Evolutionary conservation across 2,888 invertebrate species (phyloP), one percentile per base, ranked within the genome.

Genomic region (Mactromeris polynyma): DNA sequence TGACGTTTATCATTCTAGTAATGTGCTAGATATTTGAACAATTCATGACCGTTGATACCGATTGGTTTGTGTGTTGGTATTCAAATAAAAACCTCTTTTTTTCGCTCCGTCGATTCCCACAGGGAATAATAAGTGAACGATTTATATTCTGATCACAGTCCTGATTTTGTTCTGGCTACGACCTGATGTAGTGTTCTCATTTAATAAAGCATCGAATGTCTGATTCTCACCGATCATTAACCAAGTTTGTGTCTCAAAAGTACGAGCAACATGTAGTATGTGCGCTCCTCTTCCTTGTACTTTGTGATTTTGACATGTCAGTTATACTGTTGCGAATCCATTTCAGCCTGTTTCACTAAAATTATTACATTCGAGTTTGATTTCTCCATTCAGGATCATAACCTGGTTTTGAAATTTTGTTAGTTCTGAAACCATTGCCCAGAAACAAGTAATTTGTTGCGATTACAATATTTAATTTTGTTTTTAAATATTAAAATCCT

Each of bases 201-300:
- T 73, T 73, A 73, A 73, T 73, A 36, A 73, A 26, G 11, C 73
- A 36, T 73, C 36, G 73, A 33, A 73, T 33, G 36, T 73, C 73
- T 36, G 73, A 36, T 31, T 73, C 17, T 14, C 17, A 21, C 7
- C 36, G 36, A 36, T 73, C 73, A 73, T 73, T 36, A 36, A 73
- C 73, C 31, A 73, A 36, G 26, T 73, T 33, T 33, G 73, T 17
- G 17, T 19, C 33, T 33, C 33, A n/a, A 21, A 21, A n/a, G 26
- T 26, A 64, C 58, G 26, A n/a, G n/a, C 26, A 64, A 2, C 51
- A 9, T 51, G 51, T 51, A 51, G 14, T 64, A 9, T n/a, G 26
- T 11, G 26, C n/a, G n/a, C n/a, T 26, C 26, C 26, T 26, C 3
- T 21, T 64, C 7, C 58, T 26, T n/a, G 58, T 64, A 3, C 26